Evolutionary conservation across 2,113 vertebrate genomes (phyloP), one percentile per base, ranked within the genome.

Genomic region (Sylvia atricapilla): DNA sequence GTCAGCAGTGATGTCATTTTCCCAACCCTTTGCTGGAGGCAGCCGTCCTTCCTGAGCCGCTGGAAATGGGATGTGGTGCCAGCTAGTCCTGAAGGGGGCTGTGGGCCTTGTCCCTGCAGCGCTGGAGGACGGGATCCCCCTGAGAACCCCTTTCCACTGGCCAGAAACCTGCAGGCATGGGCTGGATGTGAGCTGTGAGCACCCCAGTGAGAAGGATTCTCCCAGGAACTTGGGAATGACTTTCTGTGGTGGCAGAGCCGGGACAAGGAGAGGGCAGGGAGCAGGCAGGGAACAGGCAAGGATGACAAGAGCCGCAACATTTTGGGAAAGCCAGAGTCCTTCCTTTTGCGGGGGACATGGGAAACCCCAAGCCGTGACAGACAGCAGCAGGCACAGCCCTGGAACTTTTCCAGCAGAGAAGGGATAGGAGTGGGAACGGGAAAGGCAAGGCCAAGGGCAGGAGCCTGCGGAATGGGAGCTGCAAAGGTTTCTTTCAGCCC

Each of bases 171-270:
- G 28, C 53, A 28, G 28, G 27, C 1, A 2, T 1, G 24, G n/a
- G 31, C 0, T 9, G 64, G 53, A 19, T 0, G 8, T 0, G 8
- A 46, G 15, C 37, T 6, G 6, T 0, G 14, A 52, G 17, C 35
- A 33, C 10, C n/a, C 47, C 56, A 30, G 55, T 0, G 7, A 1
- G 5, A 5, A 25, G 43, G 14, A 53, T 39, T 6, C 19, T 6
- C 33, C n/a, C 47, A 11, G 52, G 21, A 0, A 6, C 30, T 41
- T 0, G 0, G 74, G 35, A 16, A 20, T 0, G 3, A 69, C 4
- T 82, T 44, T 43, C 7, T 44, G 49, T 13, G 39, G 18, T 6
- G 59, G 8, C 7, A 37, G 80, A 50, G 72, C 2, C 1, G 0
- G 43, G 43, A 16, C 30, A 47, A 3, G 59, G 33, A 73, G 1